A percentile compares a stretch with the other conserved stretches of the same genome.
These are phyloP conservation scores for Pangasius larnaudii DNA, from an alignment of 2,797 vertebrate genomes.

Conservation along the genomic window DNA sequence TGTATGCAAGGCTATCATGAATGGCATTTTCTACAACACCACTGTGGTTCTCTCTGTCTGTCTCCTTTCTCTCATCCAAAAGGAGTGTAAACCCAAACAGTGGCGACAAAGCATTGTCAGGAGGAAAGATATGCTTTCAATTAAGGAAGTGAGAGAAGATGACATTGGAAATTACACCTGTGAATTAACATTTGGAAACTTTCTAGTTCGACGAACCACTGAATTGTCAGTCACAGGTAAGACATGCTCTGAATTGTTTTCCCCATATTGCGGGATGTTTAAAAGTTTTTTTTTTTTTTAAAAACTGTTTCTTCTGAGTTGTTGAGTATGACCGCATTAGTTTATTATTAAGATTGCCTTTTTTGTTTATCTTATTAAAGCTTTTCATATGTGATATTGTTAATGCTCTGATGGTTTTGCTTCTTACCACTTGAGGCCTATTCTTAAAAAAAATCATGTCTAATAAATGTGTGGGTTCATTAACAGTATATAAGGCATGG, in stretches of 20 bases:
- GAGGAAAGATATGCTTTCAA: slow-evolving; percentile 86
- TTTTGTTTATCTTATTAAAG: neutral
- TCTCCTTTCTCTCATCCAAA: slow-evolving; percentile 37
- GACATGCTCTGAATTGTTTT: neutral
- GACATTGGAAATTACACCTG: slow-evolving; percentile 99
- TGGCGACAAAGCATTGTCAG: slow-evolving; percentile 90
- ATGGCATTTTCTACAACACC: slow-evolving; percentile 7
- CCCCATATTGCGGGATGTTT: neutral
- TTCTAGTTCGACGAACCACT: slow-evolving; percentile 94
- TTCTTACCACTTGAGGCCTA: neutral
- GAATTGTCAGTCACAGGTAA: slow-evolving; percentile 97
- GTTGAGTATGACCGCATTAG: neutral
- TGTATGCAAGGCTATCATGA: slow-evolving; percentile 26
- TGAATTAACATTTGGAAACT: slow-evolving; percentile 92
- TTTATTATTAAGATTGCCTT: neutral
- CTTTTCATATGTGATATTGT: neutral
- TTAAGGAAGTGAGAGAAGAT: slow-evolving; percentile 94
- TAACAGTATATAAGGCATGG: neutral
- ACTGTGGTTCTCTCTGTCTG: neutral
- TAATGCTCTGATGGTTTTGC: neutral
- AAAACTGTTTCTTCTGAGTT: neutral
- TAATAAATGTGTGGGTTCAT: neutral
- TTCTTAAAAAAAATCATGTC: neutral
- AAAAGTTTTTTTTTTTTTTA: neutral
- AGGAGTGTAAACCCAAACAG: slow-evolving; percentile 93